Conservation (phyloP, 2,113 vertebrate species). For the Nansenia antarctica region DNA sequence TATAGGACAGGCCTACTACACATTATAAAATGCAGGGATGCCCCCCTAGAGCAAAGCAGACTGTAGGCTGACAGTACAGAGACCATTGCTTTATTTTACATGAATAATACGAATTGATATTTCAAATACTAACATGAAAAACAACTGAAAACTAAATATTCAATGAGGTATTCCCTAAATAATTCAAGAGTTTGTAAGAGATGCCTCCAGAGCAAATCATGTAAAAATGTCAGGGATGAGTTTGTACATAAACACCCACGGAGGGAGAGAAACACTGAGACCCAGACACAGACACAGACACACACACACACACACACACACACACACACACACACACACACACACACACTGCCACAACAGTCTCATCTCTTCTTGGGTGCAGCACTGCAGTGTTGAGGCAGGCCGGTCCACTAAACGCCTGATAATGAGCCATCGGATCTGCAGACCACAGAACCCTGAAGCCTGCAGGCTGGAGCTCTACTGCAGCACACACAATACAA, state of each 20-base stretch:
- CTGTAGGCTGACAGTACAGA: conserved; percentile 14
- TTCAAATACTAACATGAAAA: neutral
- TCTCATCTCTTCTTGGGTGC: conserved; percentile 29
- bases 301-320: neutral
- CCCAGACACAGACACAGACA: neutral
- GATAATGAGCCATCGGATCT: conserved; percentile 56
- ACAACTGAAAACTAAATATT: conserved; percentile 29
- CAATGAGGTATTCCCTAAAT: conserved; percentile 2
- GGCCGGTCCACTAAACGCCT: conserved; percentile 29
- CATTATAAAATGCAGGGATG: neutral
- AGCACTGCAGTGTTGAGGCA: conserved; percentile 49
- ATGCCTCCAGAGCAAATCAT: conserved; percentile 17
- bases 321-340: neutral
- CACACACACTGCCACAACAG: conserved; percentile 24
- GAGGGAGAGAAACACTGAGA: neutral
- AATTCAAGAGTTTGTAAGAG: conserved; percentile 16
- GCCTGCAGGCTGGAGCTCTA: conserved; percentile 43
- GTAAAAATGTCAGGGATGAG: conserved; percentile 15
- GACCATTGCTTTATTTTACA: neutral
- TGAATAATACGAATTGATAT: neutral
- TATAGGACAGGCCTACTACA: conserved; percentile 17
- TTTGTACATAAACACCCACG: neutral
- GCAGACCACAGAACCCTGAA: conserved; percentile 49
- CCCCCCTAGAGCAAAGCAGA: neutral
- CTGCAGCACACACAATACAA: conserved; percentile 5